Conservation (phyloP, 2,113 vertebrate genomes). For the Silurus asotus region DNA sequence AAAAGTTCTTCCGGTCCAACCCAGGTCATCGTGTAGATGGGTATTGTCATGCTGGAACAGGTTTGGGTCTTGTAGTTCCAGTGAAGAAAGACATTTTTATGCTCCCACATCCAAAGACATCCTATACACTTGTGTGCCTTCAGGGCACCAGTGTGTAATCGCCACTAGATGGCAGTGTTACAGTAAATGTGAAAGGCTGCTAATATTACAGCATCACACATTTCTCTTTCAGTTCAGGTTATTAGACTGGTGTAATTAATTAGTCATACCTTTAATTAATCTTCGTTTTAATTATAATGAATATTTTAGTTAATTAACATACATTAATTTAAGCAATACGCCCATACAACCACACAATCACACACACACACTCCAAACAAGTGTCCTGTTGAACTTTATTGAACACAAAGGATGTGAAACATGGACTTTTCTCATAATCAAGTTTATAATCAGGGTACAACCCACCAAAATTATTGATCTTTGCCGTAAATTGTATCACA, state of each 20-base stretch:
- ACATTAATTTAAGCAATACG: neutral
- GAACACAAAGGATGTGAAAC: conserved; percentile 69
- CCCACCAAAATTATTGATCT: neutral
- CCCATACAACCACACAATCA: neutral
- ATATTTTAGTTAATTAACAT: neutral
- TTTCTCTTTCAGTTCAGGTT: neutral
- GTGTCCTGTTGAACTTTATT: conserved; percentile 64
- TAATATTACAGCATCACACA: neutral
- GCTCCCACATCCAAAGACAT: too few species aligned
- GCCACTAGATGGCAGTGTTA: conserved; percentile 33
- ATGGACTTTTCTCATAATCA: conserved; percentile 77
- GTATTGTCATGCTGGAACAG: too few species aligned
- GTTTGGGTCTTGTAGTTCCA: too few species aligned
- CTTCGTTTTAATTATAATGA: too few species aligned
- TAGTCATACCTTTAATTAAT: too few species aligned
- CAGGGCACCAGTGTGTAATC: neutral
- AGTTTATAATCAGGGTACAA: conserved; percentile 64
- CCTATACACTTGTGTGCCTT: too few species aligned
- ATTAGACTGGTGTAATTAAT: too few species aligned
- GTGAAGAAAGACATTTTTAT: too few species aligned
- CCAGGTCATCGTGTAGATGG: too few species aligned
- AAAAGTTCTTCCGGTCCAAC: neutral
- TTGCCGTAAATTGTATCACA: conserved; percentile 1
- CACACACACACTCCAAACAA: too few species aligned
- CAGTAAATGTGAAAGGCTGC: conserved; percentile 6